Evolutionary conservation across 2,797 vertebrate species (phyloP), one percentile per base, ranked within the genome.

Genomic region (Adrianichthys oophorus): DNA sequence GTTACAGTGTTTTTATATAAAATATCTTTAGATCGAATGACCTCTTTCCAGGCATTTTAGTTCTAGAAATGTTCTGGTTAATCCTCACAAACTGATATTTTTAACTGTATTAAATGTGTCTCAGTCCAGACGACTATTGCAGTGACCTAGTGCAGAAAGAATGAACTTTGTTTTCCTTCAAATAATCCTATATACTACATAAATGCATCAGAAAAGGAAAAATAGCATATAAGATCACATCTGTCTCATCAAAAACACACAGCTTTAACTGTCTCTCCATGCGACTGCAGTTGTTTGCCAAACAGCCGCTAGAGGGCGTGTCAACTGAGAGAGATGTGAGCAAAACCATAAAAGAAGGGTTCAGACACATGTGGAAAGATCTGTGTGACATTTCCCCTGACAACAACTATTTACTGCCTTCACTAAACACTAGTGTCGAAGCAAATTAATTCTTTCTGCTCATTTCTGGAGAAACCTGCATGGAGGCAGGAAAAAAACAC

Each of bases 211-310:
- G 59, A 55, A 56, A 51, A n/a, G 15, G 15, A 4, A 63, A 47
- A 52, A 45, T 49, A 72, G 56, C 41, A 67, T 80, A 83, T 75
- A 66, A 85, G 70, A 85, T 71, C 46, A 55, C 17, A 71, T 69
- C 72, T 55, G 66, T 60, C 65, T 40, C 64, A 62, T 26, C 24
- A 21, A 45, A 59, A 44, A 49, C 41, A 49, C 41, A 48, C 7
- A 4, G 37, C n/a, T 14, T 10, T 15, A 16, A 19, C 52, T 61
- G 57, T 61, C 58, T 55, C 56, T 41, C n/a, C 49, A 8, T 63
- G 46, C 59, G 18, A 55, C 50, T 18, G 4, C 26, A 37, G 32
- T 37, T 12, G 3, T 15, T 8, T 8, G 3, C 13, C 18, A 8
- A 19, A 47, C 42, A 26, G n/a, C 61, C 82, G 76, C 80, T 65